Evolutionary conservation across 2,113 vertebrate genomes (phyloP).

Genomic region (Cinclus mexicanus): DNA sequence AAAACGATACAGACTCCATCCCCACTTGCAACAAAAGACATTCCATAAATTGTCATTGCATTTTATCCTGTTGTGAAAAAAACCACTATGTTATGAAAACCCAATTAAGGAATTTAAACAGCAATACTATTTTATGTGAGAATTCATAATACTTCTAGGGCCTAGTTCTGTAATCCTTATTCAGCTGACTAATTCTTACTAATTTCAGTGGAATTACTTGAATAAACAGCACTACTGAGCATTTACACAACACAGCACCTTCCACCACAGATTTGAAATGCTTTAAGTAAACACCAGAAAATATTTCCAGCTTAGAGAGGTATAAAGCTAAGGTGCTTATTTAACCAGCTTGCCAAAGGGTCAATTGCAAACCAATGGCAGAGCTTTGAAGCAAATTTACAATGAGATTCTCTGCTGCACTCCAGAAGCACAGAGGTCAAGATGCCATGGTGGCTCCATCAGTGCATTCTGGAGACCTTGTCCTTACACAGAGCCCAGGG

Average conservation of each 20-base stretch:
- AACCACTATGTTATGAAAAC: neutral
- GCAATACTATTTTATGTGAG: neutral
- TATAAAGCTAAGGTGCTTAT: neutral
- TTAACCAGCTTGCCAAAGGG: neutral
- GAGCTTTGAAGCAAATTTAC: constrained; percentile 8
- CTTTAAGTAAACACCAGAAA: constrained; percentile 27
- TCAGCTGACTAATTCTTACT: constrained; percentile 56
- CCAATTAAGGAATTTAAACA: constrained; percentile 32
- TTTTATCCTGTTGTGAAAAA: constrained; percentile 1
- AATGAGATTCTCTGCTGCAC: neutral
- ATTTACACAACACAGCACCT: neutral
- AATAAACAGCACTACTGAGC: constrained; percentile 33
- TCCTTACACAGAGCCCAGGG: neutral
- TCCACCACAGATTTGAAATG: neutral
- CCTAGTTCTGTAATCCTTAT: constrained; percentile 17
- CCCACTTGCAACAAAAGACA: neutral
- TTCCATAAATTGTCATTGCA: neutral
- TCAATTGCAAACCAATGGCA: neutral
- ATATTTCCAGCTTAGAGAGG: neutral
- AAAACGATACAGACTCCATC: neutral
- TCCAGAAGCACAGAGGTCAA: neutral
- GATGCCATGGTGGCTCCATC: neutral
- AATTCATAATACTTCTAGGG: neutral
- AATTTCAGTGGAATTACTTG: constrained; percentile 57
- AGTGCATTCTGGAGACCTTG: neutral